Base-by-base conservation (phyloP, 1,140 invertebrate genomes). In the Heliconius hewitsoni region DNA sequence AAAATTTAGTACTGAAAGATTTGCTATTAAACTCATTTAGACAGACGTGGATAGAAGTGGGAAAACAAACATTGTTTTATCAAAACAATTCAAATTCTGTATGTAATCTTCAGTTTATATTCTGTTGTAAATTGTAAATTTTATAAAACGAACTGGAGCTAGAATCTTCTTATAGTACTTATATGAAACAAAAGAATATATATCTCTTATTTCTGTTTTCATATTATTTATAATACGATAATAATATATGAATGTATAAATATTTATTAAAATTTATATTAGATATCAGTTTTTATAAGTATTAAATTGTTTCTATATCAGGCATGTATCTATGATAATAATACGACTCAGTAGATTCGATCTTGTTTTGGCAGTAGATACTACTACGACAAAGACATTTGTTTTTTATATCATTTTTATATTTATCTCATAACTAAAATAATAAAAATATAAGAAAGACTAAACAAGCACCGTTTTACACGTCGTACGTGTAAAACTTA, bases 11-110 rank as follows among this genome's bases (percentile, higher is more conserved):
- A 82, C 85, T 84, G 82, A 82, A 86, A 86, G 87, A 91, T 92
- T 89, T 86, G 87, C 89, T 89, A 90, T 93, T 93, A 93, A 91
- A 91, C 91, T 86, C 84, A 80, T 91, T 92, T 85, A 88, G 82
- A 86, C 82, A 79, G 85, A 90, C 89, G 82, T 84, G 88, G 91
- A 93, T 89, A 91, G 91, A 87, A 88, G 85, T 85, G 71, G 71
- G 86, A 90, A 86, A 90, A 83, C 84, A 91, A 91, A 91, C 89
- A 90, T 86, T 86, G 82, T 83, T 50, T 81, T 78, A 78, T 75
- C 73, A 75, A 78, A 81, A 75, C 72, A 81, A 71, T 75, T 78
- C 73, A 75, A 74, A 75, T 75, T 78, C 76, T 72, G n/a, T 42
- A 39, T 39, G 16, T 72, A 72, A 72, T 72, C 71, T 39, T 42